Evolutionary conservation across 2,797 vertebrate genomes (phyloP), one percentile per base, ranked within the genome.

Genomic region (Cheirogaleus major): DNA sequence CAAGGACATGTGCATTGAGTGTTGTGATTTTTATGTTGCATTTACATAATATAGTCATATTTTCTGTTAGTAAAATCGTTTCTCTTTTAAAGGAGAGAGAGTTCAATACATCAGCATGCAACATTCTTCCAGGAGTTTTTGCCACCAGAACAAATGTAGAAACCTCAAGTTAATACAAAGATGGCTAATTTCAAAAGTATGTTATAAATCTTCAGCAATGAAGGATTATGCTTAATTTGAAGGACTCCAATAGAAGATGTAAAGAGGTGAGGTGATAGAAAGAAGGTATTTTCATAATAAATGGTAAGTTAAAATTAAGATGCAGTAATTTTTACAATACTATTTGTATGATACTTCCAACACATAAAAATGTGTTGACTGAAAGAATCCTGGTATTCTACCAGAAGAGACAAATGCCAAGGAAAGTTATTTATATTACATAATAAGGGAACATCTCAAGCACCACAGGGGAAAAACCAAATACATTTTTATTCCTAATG

Each of bases 71-170:
- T 63, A 52, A 94, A 79, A 93, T 72, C n/a, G 41, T 27, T 57
- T 75, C n/a, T 93, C 9, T 43, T 90, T 87, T 93, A 95, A 95
- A 45, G 59, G 45, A 57, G 17, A 85, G 52, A 57, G 22, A 57
- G n/a, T 41, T 73, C 20, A 88, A 7, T 69, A 57, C 2, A 61
- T 91, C 45, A 55, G n/a, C 45, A 73, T 84, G 30, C 17, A 10
- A 73, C 25, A 61, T 89, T 91, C 25, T 87, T 86, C 67, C 69
- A 90, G 85, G 76, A 67, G 1, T 87, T 76, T 27, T 27, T 94
- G 70, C 43, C 48, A 94, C 86, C 45, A 73, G 87, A 52, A 81
- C 13, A 95, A 95, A 84, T 43, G n/a, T 59, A 92, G 63, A 76
- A 73, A 38, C 4, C 11, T 27, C 55, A 78, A 50, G 55, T 80